Conservation (phyloP, 2,888 invertebrate species). For the Synanthedon vespiformis region DNA sequence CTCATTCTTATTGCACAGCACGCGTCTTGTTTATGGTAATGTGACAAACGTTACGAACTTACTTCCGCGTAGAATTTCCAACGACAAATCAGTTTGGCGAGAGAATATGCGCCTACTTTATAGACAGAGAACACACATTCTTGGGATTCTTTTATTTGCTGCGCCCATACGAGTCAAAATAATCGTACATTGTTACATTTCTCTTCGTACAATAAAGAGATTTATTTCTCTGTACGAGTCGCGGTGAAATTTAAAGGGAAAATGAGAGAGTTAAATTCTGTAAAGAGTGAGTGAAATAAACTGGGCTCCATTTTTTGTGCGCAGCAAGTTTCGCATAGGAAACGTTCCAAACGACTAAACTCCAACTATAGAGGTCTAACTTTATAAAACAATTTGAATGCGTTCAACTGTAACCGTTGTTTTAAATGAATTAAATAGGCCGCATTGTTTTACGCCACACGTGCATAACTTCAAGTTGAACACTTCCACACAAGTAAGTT, state of each 20-base stretch:
- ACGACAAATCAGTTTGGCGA: not conserved
- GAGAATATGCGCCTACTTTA: not conserved
- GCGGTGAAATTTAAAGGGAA: too few species aligned
- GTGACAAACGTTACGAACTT: slow-evolving; percentile 23
- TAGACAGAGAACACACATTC: not conserved
- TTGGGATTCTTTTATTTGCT: too few species aligned
- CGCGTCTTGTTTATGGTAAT: slow-evolving; percentile 30
- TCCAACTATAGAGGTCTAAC: not conserved
- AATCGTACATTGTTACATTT: too few species aligned
- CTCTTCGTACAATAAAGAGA: too few species aligned
- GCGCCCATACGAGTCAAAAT: too few species aligned
- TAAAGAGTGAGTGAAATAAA: not conserved
- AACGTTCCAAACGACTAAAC: not conserved
- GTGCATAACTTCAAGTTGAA: slow-evolving; percentile 30
- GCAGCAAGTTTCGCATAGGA: not conserved
- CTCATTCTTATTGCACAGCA: slow-evolving; percentile 29
- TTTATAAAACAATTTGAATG: slow-evolving; percentile 3
- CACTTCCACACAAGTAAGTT: slow-evolving; percentile 23
- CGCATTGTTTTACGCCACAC: slow-evolving; percentile 24
- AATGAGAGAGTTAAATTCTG: too few species aligned
- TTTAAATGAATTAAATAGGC: slow-evolving; percentile 25
- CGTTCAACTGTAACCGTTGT: slow-evolving; percentile 4
- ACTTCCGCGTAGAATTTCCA: slow-evolving; percentile 10
- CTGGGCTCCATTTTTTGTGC: not conserved
- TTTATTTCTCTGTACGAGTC: too few species aligned